phyloP scores from a whole-genome alignment of 1,140 invertebrate species.

The Streblospio benedicti region DNA sequence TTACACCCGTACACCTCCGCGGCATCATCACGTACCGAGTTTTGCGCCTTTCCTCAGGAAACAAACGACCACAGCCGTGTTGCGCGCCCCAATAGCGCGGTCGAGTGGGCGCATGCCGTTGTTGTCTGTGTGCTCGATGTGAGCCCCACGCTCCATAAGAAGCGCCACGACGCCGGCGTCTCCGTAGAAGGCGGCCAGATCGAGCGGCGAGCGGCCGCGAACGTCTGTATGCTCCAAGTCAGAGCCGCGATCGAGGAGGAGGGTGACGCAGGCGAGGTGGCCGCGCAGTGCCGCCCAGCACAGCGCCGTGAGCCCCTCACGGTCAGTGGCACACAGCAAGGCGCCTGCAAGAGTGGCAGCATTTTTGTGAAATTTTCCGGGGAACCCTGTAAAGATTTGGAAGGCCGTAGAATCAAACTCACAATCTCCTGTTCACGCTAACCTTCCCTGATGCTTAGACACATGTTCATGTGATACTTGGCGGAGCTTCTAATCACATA shows the following conservation, averaged over 20 bases:
- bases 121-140: slow-evolving; percentile 85
- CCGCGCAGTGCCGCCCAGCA: slow-evolving; percentile 85
- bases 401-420: too few species aligned
- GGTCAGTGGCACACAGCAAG: slow-evolving; percentile 66
- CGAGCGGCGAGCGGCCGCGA: slow-evolving; percentile 76
- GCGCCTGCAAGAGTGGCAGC: slow-evolving; percentile 61
- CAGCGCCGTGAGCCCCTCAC: slow-evolving; percentile 78
- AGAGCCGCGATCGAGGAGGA: slow-evolving; percentile 72
- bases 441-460: too few species aligned
- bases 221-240: slow-evolving; percentile 69
- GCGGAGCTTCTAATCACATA: too few species aligned
- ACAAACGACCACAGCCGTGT: slow-evolving; percentile 78
- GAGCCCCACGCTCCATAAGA: slow-evolving; percentile 74
- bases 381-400: too few species aligned
- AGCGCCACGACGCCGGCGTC: slow-evolving; percentile 59
- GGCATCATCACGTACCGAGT: slow-evolving; percentile 48
- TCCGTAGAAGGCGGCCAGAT: slow-evolving; percentile 78
- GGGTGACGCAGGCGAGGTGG: slow-evolving; percentile 65
- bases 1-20: too few species aligned
- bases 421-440: too few species aligned
- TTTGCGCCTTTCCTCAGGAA: slow-evolving; percentile 90
- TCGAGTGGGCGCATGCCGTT: slow-evolving; percentile 90
- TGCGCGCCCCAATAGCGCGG: slow-evolving; percentile 80
- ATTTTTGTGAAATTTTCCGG: not conserved
- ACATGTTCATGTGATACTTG: too few species aligned